A percentile compares a stretch with the other conserved stretches of the same genome.
These are phyloP conservation scores for Podabrus alpinus DNA, from an alignment of 2,888 invertebrate species.

Conservation along the genomic window DNA sequence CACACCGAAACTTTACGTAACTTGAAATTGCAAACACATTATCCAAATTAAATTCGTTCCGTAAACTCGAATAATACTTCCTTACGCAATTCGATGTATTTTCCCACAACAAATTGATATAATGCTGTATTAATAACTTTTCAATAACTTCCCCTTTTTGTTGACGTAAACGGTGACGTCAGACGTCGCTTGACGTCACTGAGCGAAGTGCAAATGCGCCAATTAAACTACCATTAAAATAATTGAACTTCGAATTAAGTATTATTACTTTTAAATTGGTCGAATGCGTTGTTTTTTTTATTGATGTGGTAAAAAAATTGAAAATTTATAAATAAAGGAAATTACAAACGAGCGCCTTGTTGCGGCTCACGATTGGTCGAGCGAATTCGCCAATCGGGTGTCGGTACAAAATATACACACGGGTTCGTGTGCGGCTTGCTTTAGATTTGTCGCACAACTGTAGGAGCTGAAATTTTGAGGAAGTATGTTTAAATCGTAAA, in stretches of 20 bases:
- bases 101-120: not conserved
- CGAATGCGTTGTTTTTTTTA: not conserved
- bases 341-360: not conserved
- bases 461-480: not conserved
- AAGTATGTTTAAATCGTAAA: not conserved
- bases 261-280: not conserved
- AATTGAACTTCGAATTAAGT: not conserved
- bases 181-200: not conserved
- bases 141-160: not conserved
- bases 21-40: not conserved
- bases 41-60: not conserved
- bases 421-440: not conserved
- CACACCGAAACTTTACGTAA: not conserved
- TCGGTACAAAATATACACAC: not conserved
- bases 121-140: not conserved
- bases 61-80: not conserved
- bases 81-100: not conserved
- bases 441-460: not conserved
- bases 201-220: not conserved
- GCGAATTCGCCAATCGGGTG: not conserved
- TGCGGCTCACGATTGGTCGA: not conserved
- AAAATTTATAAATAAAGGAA: not conserved
- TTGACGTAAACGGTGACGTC: not conserved
- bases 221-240: not conserved
- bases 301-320: not conserved